Conservation (phyloP, 2,113 vertebrate species). For the Calypte anna region DNA sequence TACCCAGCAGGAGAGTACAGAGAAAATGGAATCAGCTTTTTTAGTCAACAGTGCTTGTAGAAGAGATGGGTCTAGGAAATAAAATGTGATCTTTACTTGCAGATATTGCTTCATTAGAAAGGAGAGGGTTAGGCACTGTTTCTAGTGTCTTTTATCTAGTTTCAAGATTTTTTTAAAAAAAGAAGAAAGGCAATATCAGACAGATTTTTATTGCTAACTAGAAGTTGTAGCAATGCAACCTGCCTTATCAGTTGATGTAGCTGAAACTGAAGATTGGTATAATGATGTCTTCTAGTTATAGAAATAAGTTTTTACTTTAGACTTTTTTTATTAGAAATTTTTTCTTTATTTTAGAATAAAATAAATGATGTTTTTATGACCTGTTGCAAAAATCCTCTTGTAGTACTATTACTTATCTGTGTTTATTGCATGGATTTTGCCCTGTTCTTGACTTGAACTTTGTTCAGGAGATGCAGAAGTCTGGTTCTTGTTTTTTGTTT, state of each 20-base stretch:
- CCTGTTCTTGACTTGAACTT: not conserved
- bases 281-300: not conserved
- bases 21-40: not conserved
- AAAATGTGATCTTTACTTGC: not conserved
- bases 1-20: too few relatives aligned
- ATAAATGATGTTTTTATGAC: not conserved
- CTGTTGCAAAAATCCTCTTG: not conserved
- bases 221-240: not conserved
- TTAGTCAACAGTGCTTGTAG: not conserved
- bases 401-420: not conserved
- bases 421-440: not conserved
- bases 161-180: not conserved
- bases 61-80: not conserved
- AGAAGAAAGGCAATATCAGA: not conserved
- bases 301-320: not conserved
- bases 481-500: too few relatives aligned
- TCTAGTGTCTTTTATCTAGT: not conserved
- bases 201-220: not conserved
- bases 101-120: not conserved
- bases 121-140: not conserved
- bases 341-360: too few relatives aligned
- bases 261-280: not conserved
- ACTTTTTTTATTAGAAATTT: too few relatives aligned
- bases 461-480: not conserved
- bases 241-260: not conserved